Base-by-base conservation (phyloP, 2,113 vertebrate genomes). In the Tringa solitaria region DNA sequence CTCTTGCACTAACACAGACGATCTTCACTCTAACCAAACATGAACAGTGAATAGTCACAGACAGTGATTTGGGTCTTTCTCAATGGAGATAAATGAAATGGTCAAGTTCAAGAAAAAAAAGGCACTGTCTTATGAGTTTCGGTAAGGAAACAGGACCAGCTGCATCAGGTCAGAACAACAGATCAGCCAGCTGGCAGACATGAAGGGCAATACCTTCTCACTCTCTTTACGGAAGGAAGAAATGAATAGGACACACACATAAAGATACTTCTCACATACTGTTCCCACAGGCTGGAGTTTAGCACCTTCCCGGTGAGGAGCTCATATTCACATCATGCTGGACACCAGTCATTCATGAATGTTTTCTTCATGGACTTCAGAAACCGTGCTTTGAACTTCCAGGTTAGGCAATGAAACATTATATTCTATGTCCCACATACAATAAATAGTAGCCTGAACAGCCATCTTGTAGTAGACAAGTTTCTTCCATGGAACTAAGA, bases 1-100 rank as follows among this genome's bases (percentile, higher is more conserved):
- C 26, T 69, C 57, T 51, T 59, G 16, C 35, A 56, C 16, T 35
- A 69, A 73, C 9, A 54, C 12, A 68, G 20, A 35, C 17, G 8
- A 73, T 35, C 53, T 56, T 60, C 56, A 35, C 45, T 72, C 28
- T 26, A 75, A 43, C 7, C 32, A 77, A 84, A 37, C 28, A 60
- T 54, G 78, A 53, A 1, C 11, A 50, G 0, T 3, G 20, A 60
- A 26, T 2, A 70, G n/a, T 28, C 4, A 2, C 16, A 82, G 50
- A 32, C 6, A 39, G 16, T 0, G 1, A 63, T 14, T 46, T 3
- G 2, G 3, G 20, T 67, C 43, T 85, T 90, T 69, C 43, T 93
- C 61, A 33, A 5, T 4, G 17, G 21, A 61, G 22, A 28, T 24
- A 67, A 70, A 59, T 7, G 15, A 84, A 93, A 59, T 1, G 0